Conservation (phyloP, 2,113 vertebrate genomes). For the Colinus virginianus region DNA sequence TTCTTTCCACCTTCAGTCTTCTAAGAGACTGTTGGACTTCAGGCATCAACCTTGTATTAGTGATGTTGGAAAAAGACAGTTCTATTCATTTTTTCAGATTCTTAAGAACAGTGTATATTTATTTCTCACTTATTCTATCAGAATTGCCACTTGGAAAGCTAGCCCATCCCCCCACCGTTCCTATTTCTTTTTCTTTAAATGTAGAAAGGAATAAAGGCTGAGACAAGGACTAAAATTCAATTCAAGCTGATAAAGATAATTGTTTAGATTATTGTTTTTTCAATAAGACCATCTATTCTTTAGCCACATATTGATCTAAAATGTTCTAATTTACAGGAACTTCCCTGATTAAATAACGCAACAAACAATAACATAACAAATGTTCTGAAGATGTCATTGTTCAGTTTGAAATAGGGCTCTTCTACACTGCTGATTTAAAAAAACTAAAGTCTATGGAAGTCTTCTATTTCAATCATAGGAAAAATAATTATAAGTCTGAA, state of each 20-base stretch:
- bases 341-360: constrained; percentile 6
- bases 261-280: constrained; percentile 3
- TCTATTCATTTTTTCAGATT: constrained; percentile 12
- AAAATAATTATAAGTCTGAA: background rate
- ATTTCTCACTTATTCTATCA: background rate
- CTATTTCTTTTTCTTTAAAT: constrained; percentile 3
- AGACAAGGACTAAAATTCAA: background rate
- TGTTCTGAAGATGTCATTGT: background rate
- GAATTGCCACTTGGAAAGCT: background rate
- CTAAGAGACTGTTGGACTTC: background rate
- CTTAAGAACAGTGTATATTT: background rate
- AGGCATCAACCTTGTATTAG: background rate
- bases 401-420: background rate
- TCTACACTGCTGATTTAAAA: background rate
- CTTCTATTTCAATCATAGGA: background rate
- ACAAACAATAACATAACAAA: background rate
- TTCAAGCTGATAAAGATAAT: background rate
- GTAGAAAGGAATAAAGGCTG: background rate
- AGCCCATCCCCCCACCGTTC: background rate
- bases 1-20: constrained; percentile 19
- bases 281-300: constrained; percentile 3
- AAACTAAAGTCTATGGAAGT: background rate
- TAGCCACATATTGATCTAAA: background rate
- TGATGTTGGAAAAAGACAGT: background rate
- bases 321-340: constrained; percentile 10